A percentile compares a stretch with the other conserved stretches of the same genome.
Evolutionary conservation across 2,888 invertebrate genomes (phyloP).

Genomic region (Fragum whitleyi): DNA sequence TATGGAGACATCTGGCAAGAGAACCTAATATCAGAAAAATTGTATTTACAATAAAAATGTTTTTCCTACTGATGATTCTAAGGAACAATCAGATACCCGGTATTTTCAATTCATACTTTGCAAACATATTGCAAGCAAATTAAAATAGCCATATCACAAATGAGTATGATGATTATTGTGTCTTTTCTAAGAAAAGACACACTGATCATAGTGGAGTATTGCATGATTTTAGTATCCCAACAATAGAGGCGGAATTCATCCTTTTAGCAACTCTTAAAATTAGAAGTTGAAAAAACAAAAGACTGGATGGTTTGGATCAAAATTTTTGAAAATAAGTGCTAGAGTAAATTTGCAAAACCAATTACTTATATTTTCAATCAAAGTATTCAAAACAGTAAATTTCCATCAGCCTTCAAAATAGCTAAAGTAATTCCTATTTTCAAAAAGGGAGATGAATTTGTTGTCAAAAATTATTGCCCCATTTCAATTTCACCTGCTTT

Average conservation of each 20-base stretch:
- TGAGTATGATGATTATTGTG: neutral
- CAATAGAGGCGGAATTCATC: neutral
- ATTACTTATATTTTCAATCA: constrained; percentile 11
- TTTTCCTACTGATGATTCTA: neutral
- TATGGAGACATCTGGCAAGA: neutral
- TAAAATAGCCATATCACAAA: neutral
- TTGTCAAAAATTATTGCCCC: neutral
- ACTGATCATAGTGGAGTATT: neutral
- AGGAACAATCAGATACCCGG: neutral
- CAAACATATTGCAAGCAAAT: neutral
- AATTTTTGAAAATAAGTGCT: neutral
- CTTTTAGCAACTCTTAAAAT: neutral
- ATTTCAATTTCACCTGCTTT: neutral
- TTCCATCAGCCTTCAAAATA: too few species aligned
- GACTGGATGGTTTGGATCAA: constrained; percentile 7
- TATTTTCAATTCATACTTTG: neutral
- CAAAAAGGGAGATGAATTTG: too few species aligned
- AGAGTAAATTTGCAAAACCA: too few species aligned
- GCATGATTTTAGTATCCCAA: neutral
- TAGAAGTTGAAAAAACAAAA: neutral
- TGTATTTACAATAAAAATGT: neutral
- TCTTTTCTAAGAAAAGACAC: neutral
- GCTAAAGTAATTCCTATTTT: constrained; percentile 21
- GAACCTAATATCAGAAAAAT: neutral
- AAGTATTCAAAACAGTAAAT: neutral